These are phyloP conservation scores for Paguma larvata DNA, from an alignment of 2,797 vertebrate genomes.

Conservation along the genomic window DNA sequence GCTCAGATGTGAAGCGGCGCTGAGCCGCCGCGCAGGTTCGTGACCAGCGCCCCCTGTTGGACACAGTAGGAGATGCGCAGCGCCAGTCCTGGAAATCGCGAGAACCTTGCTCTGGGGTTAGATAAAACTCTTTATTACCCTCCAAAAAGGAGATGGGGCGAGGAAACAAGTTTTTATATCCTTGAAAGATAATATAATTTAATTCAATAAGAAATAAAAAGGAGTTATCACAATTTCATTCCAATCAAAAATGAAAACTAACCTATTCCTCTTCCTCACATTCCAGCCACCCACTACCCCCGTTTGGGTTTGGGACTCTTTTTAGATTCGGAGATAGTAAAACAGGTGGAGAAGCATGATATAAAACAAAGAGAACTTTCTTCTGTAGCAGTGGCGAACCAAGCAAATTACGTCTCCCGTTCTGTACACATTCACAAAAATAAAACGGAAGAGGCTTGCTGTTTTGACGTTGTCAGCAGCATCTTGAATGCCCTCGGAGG, in stretches of 20 bases:
- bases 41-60: slow-evolving; percentile 89
- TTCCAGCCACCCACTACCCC: not conserved
- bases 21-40: slow-evolving; percentile 78
- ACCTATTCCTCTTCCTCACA: not conserved
- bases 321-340: not conserved
- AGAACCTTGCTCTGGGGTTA: slow-evolving; percentile 59
- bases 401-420: slow-evolving; percentile 20
- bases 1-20: slow-evolving; percentile 84
- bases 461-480: not conserved
- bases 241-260: slow-evolving; percentile 33
- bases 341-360: not conserved
- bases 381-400: not conserved
- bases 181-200: slow-evolving; percentile 51
- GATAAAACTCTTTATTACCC: slow-evolving; percentile 55
- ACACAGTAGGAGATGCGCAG: slow-evolving; percentile 79
- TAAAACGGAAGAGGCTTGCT: not conserved
- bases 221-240: not conserved
- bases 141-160: slow-evolving; percentile 48
- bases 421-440: not conserved
- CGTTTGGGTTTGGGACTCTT: not conserved
- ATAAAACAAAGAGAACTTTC: not conserved
- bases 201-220: slow-evolving; percentile 45
- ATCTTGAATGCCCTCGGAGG: not conserved
- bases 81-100: slow-evolving; percentile 74
- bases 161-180: slow-evolving; percentile 46